Percentiles rank a stretch among this genome's conserved stretches.
phyloP scores from a whole-genome alignment of 2,797 vertebrate genomes.

The Schizothorax lantsangensis region DNA sequence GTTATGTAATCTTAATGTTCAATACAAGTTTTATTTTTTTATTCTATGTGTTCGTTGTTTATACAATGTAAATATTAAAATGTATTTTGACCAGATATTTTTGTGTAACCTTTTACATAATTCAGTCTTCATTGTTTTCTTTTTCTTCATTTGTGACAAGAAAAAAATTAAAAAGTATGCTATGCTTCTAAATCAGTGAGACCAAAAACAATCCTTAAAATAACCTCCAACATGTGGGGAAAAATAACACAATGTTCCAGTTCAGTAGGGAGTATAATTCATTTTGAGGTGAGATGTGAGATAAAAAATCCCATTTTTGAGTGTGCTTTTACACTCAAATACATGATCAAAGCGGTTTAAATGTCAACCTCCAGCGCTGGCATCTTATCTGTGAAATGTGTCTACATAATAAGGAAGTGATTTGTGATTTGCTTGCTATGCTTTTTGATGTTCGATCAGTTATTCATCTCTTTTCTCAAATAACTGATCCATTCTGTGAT shows the following conservation, averaged over 20 bases:
- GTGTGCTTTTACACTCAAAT: constrained; percentile 9
- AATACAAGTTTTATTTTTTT: background rate
- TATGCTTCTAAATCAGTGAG: background rate
- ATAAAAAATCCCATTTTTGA: constrained; percentile 16
- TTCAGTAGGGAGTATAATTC: background rate
- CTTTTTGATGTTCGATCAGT: constrained; percentile 28
- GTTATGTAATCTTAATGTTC: background rate
- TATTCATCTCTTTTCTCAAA: constrained; percentile 25
- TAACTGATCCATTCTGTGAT: constrained; percentile 22
- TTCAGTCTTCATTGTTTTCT: background rate
- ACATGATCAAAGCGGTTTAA: constrained; percentile 44
- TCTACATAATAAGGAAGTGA: constrained; percentile 39
- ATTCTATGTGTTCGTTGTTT: background rate
- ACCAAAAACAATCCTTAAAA: background rate
- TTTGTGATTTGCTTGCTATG: constrained; percentile 27
- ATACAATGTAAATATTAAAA: background rate
- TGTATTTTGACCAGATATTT: background rate
- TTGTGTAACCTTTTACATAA: background rate
- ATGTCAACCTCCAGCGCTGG: constrained; percentile 38
- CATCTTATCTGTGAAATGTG: constrained; percentile 39
- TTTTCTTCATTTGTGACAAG: background rate
- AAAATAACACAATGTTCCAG: constrained; percentile 9
- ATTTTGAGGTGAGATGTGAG: constrained; percentile 21
- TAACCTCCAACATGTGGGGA: background rate
- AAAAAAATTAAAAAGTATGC: background rate